Evolutionary conservation across 2,888 invertebrate genomes (phyloP), one percentile per base, ranked within the genome.

Genomic region (Philereme transversata): DNA sequence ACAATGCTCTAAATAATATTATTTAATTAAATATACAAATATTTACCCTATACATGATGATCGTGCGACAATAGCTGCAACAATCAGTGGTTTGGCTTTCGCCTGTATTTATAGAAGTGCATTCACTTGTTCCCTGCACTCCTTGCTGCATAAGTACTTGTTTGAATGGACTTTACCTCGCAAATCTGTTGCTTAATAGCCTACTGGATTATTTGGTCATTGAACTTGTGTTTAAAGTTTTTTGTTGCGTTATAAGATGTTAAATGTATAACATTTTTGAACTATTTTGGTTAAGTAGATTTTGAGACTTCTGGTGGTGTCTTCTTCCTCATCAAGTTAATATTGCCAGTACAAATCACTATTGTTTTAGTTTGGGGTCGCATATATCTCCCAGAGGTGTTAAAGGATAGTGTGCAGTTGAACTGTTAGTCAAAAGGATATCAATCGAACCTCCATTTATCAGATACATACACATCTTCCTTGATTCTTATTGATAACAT

Each of bases 41-140:
- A 54, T 51, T 82, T 87, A 88, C 88, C 84, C 77, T 83, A 70
- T 80, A 72, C 86, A 87, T 87, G 69, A 72, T 76, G 82, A 66
- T 69, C 69, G 74, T 78, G 22, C 56, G 73, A 83, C 81, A 84
- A 87, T 82, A 76, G 78, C 75, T 72, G 77, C 76, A 80, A 83
- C 84, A 81, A 61, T 46, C 57, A 69, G 72, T 70, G 70, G 62
- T 62, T 67, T 63, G 70, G 7, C 44, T 8, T 52, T 7, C 10
- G 22, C 58, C 49, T n/a, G 52, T 63, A 63, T 65, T 62, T 65
- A 65, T 66, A 62, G 59, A 52, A 41, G 47, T 63, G 63, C 60
- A 59, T 61, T 65, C 65, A 53, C 65, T 61, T 51, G 57, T 52
- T 59, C 59, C 59, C 57, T 53, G 51, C 48, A 48, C 52, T 56